Evolutionary conservation across 2,888 invertebrate species (phyloP), one percentile per base, ranked within the genome.

Genomic region (Chymomyza fuscimana): DNA sequence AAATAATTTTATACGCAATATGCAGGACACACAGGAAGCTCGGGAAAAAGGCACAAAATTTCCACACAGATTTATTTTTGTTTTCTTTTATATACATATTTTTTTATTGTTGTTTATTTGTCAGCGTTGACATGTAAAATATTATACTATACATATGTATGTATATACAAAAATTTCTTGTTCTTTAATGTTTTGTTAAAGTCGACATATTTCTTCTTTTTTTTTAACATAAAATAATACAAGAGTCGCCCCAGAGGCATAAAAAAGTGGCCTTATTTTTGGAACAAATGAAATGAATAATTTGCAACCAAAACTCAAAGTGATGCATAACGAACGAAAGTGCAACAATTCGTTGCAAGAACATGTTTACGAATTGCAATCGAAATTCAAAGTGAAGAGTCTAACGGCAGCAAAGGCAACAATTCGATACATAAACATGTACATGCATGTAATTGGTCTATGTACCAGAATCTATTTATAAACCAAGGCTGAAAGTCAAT

Each of bases 1-100:
- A 54, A 54, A 54, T 54, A 54, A 54, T 54, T 54, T 54, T 54
- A 19, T 22, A 54, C 54, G 54, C 54, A 54, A n/a, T 16, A 16
- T 54, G 54, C 54, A 22, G 16, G 22, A 22, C 16, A 15, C 15
- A 54, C 54, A 54, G 54, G 16, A 16, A 54, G 54, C 54, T 12
- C 7, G 15, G 19, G 54, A 12, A n/a, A 54, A 54, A 54, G 54
- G 15, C 54, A 22, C 16, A 15, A 54, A 16, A 9, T 19, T 46
- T 46, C 12, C 40, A 12, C 40, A 46, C 40, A 46, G 40, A 46
- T 46, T 46, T 12, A 32, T 54, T 15, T 54, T 54, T 54, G 16
- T 54, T 54, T 54, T 54, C 9, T 19, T 16, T 16, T 7, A 32
- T 32, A 32, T 32, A 32, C 9, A 32, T 32, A 32, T 54, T 54